Base-by-base conservation (phyloP, 2,113 vertebrate genomes). In the Heterotilapia buettikoferi region DNA sequence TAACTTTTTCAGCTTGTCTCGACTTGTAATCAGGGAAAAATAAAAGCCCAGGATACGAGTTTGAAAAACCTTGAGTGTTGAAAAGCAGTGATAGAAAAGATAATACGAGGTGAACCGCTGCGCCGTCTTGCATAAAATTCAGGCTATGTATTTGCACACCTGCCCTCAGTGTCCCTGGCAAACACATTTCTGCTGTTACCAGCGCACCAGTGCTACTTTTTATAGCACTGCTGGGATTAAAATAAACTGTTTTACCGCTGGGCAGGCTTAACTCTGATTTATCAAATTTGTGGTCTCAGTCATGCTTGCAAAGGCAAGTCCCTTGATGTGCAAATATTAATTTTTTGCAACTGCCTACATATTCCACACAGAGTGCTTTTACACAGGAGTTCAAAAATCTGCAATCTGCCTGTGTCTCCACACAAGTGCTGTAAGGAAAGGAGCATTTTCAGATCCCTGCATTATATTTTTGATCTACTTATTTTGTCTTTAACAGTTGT, bases 81-180 rank as follows among this genome's bases (percentile, higher is more conserved):
- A 94, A 89, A 92, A 79, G 54, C 40, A 86, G 29, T 9, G 29
- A 68, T 53, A 61, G 59, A 86, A 90, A 83, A 84, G 59, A 85
- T 84, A 73, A 88, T 56, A 80, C 12, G 18, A 57, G 9, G 40
- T 85, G n/a, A 86, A 71, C 59, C 21, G 3, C 47, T 71, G 29
- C 7, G 8, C 54, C 43, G 7, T 12, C 47, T 43, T 33, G 9
- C 18, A 85, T 73, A 18, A 43, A 83, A 61, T 76, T 68, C 50
- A 52, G 36, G 9, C 5, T 45, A n/a, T 84, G 81, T 66, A 79
- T 90, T 85, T 93, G 36, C 73, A 40, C 84, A 88, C 26, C 85
- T 83, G 68, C 40, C 10, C 14, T 26, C 31, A 33, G 19, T 2
- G 7, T 80, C 26, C 11, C 36, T 14, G 29, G 2, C 12, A 79